Conservation (phyloP, 2,797 vertebrate species). For the Siniperca undulata region DNA sequence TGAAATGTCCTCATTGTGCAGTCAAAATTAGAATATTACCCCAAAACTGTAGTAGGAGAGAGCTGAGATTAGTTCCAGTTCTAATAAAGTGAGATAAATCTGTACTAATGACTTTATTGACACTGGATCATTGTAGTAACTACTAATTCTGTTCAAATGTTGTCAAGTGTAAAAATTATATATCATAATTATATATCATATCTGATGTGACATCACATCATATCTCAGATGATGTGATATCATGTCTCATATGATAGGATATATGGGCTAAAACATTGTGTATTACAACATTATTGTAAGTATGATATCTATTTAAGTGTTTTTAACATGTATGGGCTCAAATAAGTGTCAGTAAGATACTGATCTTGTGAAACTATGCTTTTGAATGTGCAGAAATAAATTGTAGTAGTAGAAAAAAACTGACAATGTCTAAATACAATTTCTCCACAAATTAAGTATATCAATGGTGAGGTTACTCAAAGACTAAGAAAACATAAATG, state of each 20-base stretch:
- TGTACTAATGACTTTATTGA: neutral
- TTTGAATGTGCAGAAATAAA: neutral
- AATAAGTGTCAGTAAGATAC: neutral
- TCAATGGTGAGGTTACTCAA: neutral
- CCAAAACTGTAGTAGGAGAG: neutral
- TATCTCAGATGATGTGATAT: neutral
- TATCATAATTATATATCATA: neutral
- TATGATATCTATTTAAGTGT: neutral
- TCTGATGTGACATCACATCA: neutral
- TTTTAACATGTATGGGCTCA: too few relatives aligned
- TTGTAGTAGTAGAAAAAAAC: neutral
- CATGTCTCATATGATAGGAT: neutral
- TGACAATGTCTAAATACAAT: too few relatives aligned
- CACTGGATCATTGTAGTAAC: neutral
- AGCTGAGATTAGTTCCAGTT: neutral
- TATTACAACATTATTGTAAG: neutral
- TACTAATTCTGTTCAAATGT: too few relatives aligned
- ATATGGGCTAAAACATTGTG: neutral
- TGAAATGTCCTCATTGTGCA: neutral
- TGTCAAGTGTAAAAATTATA: too few relatives aligned
- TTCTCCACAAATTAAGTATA: neutral
- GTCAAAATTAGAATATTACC: neutral
- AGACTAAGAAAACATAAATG: neutral
- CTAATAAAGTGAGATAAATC: neutral
- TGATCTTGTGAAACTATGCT: neutral